phyloP scores from a whole-genome alignment of 1,140 invertebrate species.

The Kradibia gibbosae region DNA sequence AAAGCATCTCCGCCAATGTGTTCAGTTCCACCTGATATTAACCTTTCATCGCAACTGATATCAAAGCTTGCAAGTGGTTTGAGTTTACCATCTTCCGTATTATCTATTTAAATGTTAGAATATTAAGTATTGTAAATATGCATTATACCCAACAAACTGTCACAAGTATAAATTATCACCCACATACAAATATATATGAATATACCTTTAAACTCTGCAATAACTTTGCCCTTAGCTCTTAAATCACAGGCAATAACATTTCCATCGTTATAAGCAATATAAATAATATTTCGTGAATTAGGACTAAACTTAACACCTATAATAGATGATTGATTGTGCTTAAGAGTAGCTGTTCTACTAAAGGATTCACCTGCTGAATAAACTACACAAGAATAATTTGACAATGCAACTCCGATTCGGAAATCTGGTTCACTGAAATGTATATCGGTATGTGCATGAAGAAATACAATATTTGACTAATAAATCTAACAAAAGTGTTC shows the following conservation, averaged over 20 bases:
- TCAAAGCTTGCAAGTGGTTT: slow-evolving; percentile 83
- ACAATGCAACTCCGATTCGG: slow-evolving; percentile 63
- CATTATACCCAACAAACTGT: not conserved
- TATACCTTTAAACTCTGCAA: slow-evolving; percentile 76
- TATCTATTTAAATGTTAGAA: slow-evolving; percentile 63
- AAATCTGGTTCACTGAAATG: slow-evolving; percentile 63
- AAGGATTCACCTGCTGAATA: slow-evolving; percentile 67
- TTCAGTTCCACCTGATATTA: slow-evolving; percentile 86
- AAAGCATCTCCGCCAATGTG: slow-evolving; percentile 80
- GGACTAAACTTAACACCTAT: slow-evolving; percentile 77
- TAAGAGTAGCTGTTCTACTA: slow-evolving; percentile 61
- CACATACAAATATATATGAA: slow-evolving; percentile 39
- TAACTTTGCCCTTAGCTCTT: slow-evolving; percentile 73
- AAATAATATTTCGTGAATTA: slow-evolving; percentile 76
- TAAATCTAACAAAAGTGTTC: not conserved
- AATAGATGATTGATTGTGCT: slow-evolving; percentile 71
- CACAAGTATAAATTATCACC: slow-evolving; percentile 35
- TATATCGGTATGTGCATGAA: not conserved
- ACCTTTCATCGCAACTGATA: slow-evolving; percentile 79
- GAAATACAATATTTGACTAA: not conserved
- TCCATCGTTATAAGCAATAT: slow-evolving; percentile 76
- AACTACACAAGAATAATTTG: slow-evolving; percentile 65
- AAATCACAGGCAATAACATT: slow-evolving; percentile 78
- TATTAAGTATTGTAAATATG: slow-evolving; percentile 39
- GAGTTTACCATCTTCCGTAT: slow-evolving; percentile 66